Evolutionary conservation across 2,113 vertebrate genomes (phyloP), one percentile per base, ranked within the genome.

Genomic region (Arenaria interpres): DNA sequence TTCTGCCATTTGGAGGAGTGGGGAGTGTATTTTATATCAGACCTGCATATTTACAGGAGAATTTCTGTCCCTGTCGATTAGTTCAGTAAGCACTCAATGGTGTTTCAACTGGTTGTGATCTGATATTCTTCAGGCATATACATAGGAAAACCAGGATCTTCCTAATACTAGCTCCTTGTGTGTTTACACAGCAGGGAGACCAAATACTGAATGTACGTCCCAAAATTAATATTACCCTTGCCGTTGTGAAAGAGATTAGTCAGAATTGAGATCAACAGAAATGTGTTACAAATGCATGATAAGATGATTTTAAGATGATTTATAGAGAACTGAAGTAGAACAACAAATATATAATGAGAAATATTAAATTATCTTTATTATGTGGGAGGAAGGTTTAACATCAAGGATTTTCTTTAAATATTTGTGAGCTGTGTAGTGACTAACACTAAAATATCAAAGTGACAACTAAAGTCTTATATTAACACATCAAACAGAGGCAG

Each of bases 321-420:
- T 95, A 89, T 25, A 83, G 43, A 91, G 54, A 83, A 43, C 35
- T 56, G 87, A 79, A 59, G 43, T 39, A 86, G 23, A 97, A 96
- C 85, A 97, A 95, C 67, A 96, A 85, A 97, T 85, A 90, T 32
- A 74, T 66, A 63, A 96, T 85, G 41, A 85, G 66, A 86, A 95
- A 77, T 85, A 96, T 73, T 94, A 92, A 94, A 90, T 97, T 89
- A 88, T 54, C 35, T 76, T 83, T 83, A 45, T 92, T 93, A 72
- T 56, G 86, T 67, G 66, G 46, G 62, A 93, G 50, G 46, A 93
- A 90, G 28, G 8, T 72, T 97, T 96, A 78, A 90, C 62, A 93
- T 95, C 91, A 97, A 91, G 43, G 53, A 94, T 91, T 97, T 97
- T 96, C 90, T 97, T 78, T 41, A 95, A 97, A 95, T 96, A 97